These are phyloP conservation scores for Equus przewalskii DNA, from an alignment of 2,113 vertebrate species.

Conservation along the genomic window DNA sequence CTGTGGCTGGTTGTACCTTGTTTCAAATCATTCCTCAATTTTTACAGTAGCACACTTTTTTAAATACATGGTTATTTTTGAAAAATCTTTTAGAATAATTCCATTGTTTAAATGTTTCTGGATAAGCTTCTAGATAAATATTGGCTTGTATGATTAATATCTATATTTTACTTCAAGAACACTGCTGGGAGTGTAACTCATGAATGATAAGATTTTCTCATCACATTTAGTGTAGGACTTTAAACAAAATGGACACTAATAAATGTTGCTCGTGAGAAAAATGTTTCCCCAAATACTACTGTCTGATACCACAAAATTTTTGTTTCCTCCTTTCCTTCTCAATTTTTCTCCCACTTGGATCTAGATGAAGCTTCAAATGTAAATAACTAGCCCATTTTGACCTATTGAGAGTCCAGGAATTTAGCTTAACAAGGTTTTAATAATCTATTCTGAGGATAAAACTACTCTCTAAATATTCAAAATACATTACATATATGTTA, in stretches of 20 bases:
- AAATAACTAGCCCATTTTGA: not conserved
- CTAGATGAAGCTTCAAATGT: not conserved
- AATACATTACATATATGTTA: not conserved
- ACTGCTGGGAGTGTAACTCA: not conserved
- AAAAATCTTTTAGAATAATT: not conserved
- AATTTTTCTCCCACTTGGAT: not conserved
- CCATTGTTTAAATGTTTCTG: not conserved
- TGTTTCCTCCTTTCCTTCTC: not conserved
- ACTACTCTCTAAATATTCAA: not conserved
- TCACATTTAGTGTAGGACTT: not conserved
- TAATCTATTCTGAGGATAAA: not conserved
- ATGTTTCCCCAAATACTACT: not conserved
- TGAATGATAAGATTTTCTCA: not conserved
- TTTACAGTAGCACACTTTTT: not conserved
- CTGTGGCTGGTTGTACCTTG: not conserved
- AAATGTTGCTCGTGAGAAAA: not conserved
- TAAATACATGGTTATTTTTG: not conserved
- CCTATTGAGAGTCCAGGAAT: not conserved
- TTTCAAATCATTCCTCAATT: not conserved
- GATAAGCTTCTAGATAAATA: not conserved
- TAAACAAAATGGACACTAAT: not conserved
- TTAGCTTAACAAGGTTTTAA: not conserved
- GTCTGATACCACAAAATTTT: not conserved
- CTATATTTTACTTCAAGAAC: not conserved
- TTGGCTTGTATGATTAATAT: not conserved